Percentiles rank a stretch among this genome's conserved stretches.
phyloP scores from a whole-genome alignment of 2,797 vertebrate genomes.

The Coilia nasus region DNA sequence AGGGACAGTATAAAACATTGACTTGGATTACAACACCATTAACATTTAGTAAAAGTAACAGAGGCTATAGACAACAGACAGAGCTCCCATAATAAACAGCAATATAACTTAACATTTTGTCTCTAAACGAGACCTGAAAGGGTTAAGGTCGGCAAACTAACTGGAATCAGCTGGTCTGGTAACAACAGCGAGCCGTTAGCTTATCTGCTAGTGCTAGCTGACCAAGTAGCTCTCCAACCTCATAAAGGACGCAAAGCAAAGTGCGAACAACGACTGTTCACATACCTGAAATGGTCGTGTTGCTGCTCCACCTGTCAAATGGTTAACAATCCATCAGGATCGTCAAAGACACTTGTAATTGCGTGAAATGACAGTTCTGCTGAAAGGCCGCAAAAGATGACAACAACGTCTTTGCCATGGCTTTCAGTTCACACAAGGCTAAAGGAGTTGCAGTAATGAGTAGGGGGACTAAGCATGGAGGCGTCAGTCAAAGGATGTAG shows the following conservation, averaged over 20 bases:
- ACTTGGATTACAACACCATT: not conserved
- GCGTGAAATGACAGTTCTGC: not conserved
- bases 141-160: not conserved
- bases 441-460: not conserved
- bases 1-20: not conserved
- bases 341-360: not conserved
- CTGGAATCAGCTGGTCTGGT: not conserved
- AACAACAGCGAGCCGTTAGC: not conserved
- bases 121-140: not conserved
- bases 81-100: not conserved
- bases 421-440: conserved; percentile 30
- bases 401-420: conserved; percentile 40
- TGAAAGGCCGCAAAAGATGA: not conserved
- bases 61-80: not conserved
- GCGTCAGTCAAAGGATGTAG: not conserved
- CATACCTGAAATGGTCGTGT: conserved; percentile 37
- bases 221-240: not conserved
- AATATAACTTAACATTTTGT: not conserved
- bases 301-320: not conserved
- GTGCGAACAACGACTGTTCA: not conserved
- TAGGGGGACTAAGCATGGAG: not conserved
- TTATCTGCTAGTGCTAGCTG: not conserved
- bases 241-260: not conserved
- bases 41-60: too few relatives aligned
- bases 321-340: conserved; percentile 29